phyloP scores from a whole-genome alignment of 1,140 invertebrate genomes.

The Meloidogyne exigua region DNA sequence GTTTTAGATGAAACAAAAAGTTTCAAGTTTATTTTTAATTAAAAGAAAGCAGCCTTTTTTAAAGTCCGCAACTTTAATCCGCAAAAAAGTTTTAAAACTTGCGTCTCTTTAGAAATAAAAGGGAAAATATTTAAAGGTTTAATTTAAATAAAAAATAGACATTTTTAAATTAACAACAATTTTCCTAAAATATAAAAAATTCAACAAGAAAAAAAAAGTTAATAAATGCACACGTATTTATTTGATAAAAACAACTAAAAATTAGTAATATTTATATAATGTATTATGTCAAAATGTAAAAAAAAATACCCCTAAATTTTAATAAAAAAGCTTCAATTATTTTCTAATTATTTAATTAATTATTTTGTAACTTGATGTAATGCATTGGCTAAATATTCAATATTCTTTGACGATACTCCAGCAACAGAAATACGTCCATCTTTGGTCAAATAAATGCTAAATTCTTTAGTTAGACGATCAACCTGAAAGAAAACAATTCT shows the following conservation, averaged over 20 bases:
- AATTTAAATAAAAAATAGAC: not conserved
- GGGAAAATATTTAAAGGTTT: not conserved
- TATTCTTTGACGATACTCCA: constrained; percentile 90
- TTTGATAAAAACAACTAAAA: too few species aligned
- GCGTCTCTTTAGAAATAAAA: too few species aligned
- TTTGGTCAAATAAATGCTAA: constrained; percentile 92
- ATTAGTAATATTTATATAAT: too few species aligned
- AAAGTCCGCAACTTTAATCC: not conserved
- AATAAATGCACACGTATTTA: too few species aligned
- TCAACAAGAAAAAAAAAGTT: not conserved
- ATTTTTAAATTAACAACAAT: not conserved
- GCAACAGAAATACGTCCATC: constrained; percentile 98
- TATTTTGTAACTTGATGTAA: constrained; percentile 65
- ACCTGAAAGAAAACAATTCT: constrained; percentile 70
- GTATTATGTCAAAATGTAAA: too few species aligned
- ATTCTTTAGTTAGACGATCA: constrained; percentile 84
- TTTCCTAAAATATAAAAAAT: too few species aligned
- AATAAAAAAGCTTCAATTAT: too few species aligned
- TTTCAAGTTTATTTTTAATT: not conserved
- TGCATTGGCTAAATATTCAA: constrained; percentile 73
- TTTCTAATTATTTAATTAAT: too few species aligned
- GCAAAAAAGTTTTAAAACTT: too few species aligned
- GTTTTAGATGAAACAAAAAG: too few species aligned
- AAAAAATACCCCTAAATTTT: too few species aligned
- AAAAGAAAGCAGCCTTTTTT: not conserved